These are phyloP conservation scores for Lacanobia oleracea DNA, from an alignment of 2,888 invertebrate genomes.

Conservation along the genomic window DNA sequence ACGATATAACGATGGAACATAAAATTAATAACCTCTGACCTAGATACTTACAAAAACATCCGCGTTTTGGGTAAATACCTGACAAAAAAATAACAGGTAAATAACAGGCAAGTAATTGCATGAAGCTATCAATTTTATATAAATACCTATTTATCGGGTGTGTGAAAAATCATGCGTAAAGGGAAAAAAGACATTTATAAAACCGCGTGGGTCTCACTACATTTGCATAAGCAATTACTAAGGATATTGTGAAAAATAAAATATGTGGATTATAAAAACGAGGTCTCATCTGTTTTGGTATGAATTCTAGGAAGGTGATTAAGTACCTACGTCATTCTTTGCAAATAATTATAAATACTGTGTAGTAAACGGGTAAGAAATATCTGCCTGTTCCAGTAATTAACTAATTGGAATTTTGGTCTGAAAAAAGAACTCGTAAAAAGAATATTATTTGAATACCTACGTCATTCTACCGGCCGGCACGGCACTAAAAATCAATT, in stretches of 20 bases:
- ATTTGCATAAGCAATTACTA: constrained; percentile 33
- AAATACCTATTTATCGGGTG: not conserved
- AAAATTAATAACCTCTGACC: not conserved
- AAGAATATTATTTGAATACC: not conserved
- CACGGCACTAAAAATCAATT: not conserved
- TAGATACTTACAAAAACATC: not conserved
- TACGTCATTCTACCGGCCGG: not conserved
- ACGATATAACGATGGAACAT: not conserved
- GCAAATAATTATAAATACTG: not conserved
- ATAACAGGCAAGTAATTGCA: not conserved
- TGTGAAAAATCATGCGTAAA: not conserved
- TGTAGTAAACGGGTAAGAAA: not conserved
- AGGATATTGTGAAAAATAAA: constrained; percentile 17
- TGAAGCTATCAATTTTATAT: not conserved
- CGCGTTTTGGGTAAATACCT: not conserved
- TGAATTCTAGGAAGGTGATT: constrained; percentile 20
- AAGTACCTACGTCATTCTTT: constrained; percentile 10
- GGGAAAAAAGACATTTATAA: constrained; percentile 6
- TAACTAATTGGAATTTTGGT: not conserved
- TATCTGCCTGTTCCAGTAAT: not conserved
- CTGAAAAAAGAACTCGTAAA: not conserved
- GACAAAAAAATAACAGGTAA: constrained; percentile 2
- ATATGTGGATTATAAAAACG: not conserved
- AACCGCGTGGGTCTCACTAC: not conserved
- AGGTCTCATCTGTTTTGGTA: constrained; percentile 8